Evolutionary conservation across 2,888 invertebrate species (phyloP).

Genomic region (Agrilus cyanescens): DNA sequence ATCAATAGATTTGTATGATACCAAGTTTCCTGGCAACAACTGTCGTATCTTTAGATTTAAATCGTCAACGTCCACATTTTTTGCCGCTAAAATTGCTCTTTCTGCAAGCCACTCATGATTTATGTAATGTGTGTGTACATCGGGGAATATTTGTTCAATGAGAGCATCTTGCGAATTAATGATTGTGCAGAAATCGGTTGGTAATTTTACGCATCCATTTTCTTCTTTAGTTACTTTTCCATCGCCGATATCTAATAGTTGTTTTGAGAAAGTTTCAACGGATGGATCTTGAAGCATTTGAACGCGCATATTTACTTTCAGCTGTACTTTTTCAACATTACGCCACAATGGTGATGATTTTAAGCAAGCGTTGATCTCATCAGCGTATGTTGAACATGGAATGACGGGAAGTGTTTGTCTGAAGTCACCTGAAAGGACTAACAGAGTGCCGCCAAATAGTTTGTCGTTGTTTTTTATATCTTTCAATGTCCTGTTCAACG

Average conservation of each 20-base stretch:
- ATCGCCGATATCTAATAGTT: conserved; percentile 19
- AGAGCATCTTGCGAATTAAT: conserved; percentile 5
- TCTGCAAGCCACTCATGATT: conserved; percentile 21
- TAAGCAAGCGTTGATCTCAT: conserved; percentile 21
- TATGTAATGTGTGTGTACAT: conserved; percentile 17
- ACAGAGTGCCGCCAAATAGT: conserved; percentile 21
- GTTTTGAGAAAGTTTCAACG: conserved; percentile 19
- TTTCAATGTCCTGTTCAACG: conserved; percentile 20
- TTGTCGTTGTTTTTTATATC: conserved; percentile 17
- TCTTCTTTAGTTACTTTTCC: conserved; percentile 17
- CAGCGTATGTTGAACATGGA: conserved; percentile 18
- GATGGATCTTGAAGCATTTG: conserved; percentile 21
- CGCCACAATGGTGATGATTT: conserved; percentile 22
- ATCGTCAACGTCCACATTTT: conserved; percentile 19
- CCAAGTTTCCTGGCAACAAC: conserved; percentile 11
- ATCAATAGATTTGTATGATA: conserved; percentile 14
- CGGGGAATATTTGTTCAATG: no score
- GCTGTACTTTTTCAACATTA: conserved; percentile 18
- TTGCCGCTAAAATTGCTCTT: conserved; percentile 24
- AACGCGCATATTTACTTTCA: conserved; percentile 21
- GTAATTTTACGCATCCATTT: conserved; percentile 18
- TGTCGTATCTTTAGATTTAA: conserved; percentile 10
- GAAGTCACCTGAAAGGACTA: conserved; percentile 25
- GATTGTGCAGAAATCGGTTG: conserved; percentile 21
- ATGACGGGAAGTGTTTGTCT: conserved; percentile 23